A percentile compares a stretch with the other conserved stretches of the same genome.
These are phyloP conservation scores for Belgica antarctica DNA, from an alignment of 2,888 invertebrate species.

Conservation along the genomic window DNA sequence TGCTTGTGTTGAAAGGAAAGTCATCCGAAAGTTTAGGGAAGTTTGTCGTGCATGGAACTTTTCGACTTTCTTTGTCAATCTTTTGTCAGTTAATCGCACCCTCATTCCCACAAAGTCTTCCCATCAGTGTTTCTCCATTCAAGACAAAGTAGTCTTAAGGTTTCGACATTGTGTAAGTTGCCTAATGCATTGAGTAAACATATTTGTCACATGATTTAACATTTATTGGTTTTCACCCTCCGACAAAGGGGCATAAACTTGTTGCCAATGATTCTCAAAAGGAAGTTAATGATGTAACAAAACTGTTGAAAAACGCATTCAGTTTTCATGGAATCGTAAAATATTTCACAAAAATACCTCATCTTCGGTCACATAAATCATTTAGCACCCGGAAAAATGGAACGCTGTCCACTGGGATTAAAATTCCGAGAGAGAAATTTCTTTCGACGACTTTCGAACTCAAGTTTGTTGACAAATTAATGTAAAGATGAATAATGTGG, in stretches of 20 bases:
- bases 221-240: slow-evolving; percentile 30
- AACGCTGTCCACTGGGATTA: slow-evolving; percentile 20
- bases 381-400: slow-evolving; percentile 15
- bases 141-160: background rate
- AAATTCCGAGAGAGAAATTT: background rate
- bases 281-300: slow-evolving; percentile 9
- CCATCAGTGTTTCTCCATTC: background rate
- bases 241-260: background rate
- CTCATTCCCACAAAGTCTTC: background rate
- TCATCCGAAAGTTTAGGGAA: too few relatives aligned
- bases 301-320: too few relatives aligned
- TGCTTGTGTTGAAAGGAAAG: too few relatives aligned
- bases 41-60: background rate
- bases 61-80: background rate
- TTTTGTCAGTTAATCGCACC: slow-evolving; percentile 10
- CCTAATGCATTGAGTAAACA: slow-evolving; percentile 16
- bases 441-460: background rate
- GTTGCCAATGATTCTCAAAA: slow-evolving; percentile 11
- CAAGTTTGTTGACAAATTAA: slow-evolving; percentile 18
- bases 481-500: slow-evolving; percentile 17
- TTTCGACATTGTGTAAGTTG: background rate
- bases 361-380: slow-evolving; percentile 32
- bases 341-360: too few relatives aligned
- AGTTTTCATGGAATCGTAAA: background rate
- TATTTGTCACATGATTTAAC: slow-evolving; percentile 44